Conservation (phyloP, 23 tunicate genomes). For the Trididemnum clinides region DNA sequence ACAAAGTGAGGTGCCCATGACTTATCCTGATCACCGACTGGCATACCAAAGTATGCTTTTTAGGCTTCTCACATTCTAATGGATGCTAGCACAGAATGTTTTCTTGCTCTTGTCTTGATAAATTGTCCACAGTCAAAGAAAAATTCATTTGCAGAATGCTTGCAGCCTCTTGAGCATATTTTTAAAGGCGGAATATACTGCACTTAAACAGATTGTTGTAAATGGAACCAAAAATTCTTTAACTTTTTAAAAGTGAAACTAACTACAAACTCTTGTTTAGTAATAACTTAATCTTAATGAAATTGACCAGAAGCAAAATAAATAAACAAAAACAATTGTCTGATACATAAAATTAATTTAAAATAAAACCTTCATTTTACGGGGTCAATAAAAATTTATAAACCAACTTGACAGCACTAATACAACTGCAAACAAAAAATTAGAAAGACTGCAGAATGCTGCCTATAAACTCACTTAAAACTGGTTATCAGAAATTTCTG, state of each 20-base stretch:
- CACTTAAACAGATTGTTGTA: constrained; percentile 11
- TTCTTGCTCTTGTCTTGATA: constrained; percentile 39
- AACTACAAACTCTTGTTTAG: constrained; percentile 8
- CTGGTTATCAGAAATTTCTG: neutral
- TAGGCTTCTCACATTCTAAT: constrained; percentile 39
- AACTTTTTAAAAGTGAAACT: constrained; percentile 6
- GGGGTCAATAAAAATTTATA: neutral
- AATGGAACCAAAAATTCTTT: neutral
- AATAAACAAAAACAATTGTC: neutral
- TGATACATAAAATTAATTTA: neutral
- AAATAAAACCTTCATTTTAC: neutral
- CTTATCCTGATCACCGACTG: constrained; percentile 25
- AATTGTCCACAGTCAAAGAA: constrained; percentile 34
- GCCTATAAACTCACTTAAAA: neutral
- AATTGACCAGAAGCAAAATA: constrained; percentile 4
- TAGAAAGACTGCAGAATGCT: neutral
- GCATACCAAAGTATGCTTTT: constrained; percentile 32
- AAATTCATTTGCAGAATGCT: constrained; percentile 25
- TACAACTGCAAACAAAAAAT: neutral
- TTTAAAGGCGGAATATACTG: constrained; percentile 17
- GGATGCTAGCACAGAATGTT: constrained; percentile 17
- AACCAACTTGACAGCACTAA: constrained; percentile 9
- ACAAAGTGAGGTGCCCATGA: constrained; percentile 30
- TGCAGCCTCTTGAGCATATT: constrained; percentile 32
- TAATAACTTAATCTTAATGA: constrained; percentile 9